A percentile compares a stretch with the other conserved stretches of the same genome.
phyloP scores from a whole-genome alignment of 2,113 vertebrate species.

The Macroglossus sobrinus region DNA sequence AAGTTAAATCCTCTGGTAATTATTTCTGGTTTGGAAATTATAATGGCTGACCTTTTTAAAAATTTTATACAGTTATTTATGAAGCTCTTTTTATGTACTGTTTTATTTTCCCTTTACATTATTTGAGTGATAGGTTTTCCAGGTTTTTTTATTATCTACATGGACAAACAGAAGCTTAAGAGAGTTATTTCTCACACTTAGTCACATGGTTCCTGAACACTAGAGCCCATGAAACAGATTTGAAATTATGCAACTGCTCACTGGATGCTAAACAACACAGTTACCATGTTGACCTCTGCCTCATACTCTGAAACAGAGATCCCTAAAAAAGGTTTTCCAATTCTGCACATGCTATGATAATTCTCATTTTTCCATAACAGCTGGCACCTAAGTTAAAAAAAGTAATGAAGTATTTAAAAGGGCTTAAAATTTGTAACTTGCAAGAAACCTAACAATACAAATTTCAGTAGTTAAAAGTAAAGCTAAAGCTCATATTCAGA shows the following conservation, averaged over 20 bases:
- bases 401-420: conserved; percentile 49
- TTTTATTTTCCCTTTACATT: neutral
- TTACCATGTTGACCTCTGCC: neutral
- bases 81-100: neutral
- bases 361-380: neutral
- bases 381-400: neutral
- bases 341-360: neutral
- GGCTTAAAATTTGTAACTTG: conserved; percentile 35
- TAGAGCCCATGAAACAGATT: neutral
- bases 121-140: neutral
- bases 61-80: neutral
- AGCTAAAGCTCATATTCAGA: conserved; percentile 39
- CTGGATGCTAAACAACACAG: neutral
- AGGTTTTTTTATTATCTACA: neutral
- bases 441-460: conserved; percentile 42
- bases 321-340: neutral
- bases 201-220: neutral
- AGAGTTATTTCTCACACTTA: neutral
- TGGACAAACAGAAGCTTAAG: neutral
- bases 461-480: conserved; percentile 33
- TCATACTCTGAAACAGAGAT: neutral
- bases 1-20: neutral
- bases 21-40: neutral
- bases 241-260: neutral
- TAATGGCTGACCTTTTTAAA: neutral